These are phyloP conservation scores for Tethya wilhelma DNA, from an alignment of 37 sponge, comb jelly and placozoan species.

Conservation along the genomic window DNA sequence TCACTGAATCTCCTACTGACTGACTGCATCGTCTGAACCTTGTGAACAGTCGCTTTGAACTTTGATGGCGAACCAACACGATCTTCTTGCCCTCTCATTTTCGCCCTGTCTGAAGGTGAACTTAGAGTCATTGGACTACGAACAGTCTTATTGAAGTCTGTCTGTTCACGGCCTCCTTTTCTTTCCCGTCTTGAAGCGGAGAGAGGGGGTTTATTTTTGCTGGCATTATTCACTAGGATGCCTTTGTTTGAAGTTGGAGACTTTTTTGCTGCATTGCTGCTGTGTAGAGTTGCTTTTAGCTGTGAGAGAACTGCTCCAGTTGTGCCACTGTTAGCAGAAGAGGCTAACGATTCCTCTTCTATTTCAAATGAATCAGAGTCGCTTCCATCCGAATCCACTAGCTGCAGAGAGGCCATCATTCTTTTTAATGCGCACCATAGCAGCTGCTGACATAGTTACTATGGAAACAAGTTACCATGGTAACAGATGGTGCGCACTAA, in stretches of 20 bases:
- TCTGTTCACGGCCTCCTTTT: not conserved
- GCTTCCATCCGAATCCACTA: not conserved
- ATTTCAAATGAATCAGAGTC: slow-evolving; percentile 30
- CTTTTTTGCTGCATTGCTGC: no score
- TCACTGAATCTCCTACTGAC: not conserved
- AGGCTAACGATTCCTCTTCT: not conserved
- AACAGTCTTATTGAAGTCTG: slow-evolving; percentile 1
- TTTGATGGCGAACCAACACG: not conserved
- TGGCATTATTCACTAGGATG: not conserved
- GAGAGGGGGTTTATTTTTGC: not conserved
- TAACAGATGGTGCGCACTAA: not conserved
- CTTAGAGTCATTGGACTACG: slow-evolving; percentile 1
- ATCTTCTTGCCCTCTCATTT: not conserved
- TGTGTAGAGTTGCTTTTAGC: no score
- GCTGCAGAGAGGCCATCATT: slow-evolving; percentile 10
- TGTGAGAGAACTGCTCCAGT: no score
- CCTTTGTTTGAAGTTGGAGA: no score
- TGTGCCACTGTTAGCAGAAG: not conserved
- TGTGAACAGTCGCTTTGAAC: not conserved
- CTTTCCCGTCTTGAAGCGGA: no score
- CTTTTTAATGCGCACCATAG: not conserved
- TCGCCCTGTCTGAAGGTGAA: not conserved
- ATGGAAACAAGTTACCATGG: not conserved
- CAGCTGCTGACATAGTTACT: no score
- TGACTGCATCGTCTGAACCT: slow-evolving; percentile 7